phyloP scores from a whole-genome alignment of 37 sponge, comb jelly and placozoan genomes.

The Amphimedon queenslandica region DNA sequence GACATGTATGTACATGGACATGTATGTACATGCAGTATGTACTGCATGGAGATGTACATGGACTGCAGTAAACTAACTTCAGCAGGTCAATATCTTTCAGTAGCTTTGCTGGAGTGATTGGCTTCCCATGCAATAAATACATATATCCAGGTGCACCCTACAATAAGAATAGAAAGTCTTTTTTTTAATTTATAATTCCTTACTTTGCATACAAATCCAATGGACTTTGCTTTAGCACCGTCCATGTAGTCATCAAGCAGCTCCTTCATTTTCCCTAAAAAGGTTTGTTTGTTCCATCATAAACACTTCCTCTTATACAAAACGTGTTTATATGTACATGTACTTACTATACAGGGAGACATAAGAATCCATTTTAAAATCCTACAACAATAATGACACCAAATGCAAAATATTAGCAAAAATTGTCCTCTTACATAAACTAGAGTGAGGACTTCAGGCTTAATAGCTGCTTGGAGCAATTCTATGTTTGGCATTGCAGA shows the following conservation, averaged over 20 bases:
- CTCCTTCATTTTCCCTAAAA: conserved; percentile 7
- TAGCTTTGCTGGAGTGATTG: conserved; percentile 51
- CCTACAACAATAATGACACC: too few species aligned
- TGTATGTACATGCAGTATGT: background rate
- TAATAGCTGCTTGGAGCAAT: conserved; percentile 7
- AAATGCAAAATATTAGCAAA: background rate
- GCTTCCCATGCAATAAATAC: conserved; percentile 32
- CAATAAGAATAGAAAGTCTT: too few species aligned
- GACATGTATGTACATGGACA: background rate
- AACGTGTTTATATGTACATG: too few species aligned
- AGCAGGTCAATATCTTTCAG: conserved; percentile 20
- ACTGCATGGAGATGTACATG: background rate
- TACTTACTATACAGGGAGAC: conserved; percentile 7
- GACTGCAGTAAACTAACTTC: conserved; percentile 17
- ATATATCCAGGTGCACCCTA: conserved; percentile 61
- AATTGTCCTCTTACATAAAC: conserved; percentile 49
- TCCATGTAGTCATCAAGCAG: conserved; percentile 16
- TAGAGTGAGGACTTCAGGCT: conserved; percentile 15
- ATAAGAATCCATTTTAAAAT: conserved; percentile 14
- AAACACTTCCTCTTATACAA: too few species aligned
- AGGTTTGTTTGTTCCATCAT: too few species aligned
- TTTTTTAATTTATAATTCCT: background rate
- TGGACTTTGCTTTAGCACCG: conserved; percentile 29
- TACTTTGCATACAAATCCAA: conserved; percentile 45
- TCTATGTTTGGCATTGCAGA: conserved; percentile 30